Evolutionary conservation across 2,113 vertebrate genomes (phyloP), one percentile per base, ranked within the genome.

Genomic region (Oreochromis aureus): DNA sequence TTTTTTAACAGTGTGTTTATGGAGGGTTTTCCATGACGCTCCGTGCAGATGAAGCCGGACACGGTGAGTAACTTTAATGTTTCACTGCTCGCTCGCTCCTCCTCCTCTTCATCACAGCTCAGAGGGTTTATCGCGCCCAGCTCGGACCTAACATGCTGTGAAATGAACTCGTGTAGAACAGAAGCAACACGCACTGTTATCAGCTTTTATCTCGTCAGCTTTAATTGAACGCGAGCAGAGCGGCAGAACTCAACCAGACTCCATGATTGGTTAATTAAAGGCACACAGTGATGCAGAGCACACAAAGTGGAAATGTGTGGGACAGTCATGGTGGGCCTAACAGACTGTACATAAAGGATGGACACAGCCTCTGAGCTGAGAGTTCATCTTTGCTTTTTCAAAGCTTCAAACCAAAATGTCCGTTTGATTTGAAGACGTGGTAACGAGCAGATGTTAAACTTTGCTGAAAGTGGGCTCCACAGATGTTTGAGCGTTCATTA

Each of bases 151-250:
- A 30, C 78, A 4, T 5, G 3, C 54, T 83, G 86, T 90, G 82
- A 92, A 92, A 90, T 89, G 13, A 90, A 80, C 88, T 83, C 19
- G 8, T n/a, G 13, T 39, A 82, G 69, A 89, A 82, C 81, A 76
- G 81, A 76, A 15, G 32, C 71, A 1, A 0, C 16, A 3, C 8
- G 1, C 10, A 1, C 18, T 19, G 73, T 80, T 81, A 76, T 81
- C 82, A 7, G 13, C 54, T 36, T 22, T 92, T 86, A 86, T 86
- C 56, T 83, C 2, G 0, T 7, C 53, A 39, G 16, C 6, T 73
- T 78, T 81, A 80, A 84, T 61, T 59, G 79, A 80, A 61, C 12
- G 12, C 61, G 58, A 80, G 80, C 69, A 18, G 76, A 44, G 58
- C 46, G 0, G 84, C 76, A 4, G 44, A 16, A 56, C 71, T 34